A percentile compares a stretch with the other conserved stretches of the same genome.
Conservation (phyloP, 2,888 invertebrate species). For the Zygogramma bicolorata region DNA sequence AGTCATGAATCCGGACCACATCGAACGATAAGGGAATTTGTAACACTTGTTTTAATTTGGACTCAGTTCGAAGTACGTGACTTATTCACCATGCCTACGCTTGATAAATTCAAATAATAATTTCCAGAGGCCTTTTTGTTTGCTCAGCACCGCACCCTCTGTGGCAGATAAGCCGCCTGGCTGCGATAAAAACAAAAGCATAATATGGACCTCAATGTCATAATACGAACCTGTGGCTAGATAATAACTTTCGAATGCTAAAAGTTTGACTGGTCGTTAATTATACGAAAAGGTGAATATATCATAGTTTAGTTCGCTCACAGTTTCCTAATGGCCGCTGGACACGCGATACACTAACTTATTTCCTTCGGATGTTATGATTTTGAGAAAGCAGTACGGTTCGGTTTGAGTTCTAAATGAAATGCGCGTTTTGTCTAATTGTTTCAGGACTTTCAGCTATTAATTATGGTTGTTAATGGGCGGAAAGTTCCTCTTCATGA, state of each 20-base stretch:
- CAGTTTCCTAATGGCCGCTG: conserved; percentile 37
- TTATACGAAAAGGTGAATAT: conserved; percentile 42
- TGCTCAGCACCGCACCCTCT: not conserved
- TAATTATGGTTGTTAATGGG: conserved; percentile 22
- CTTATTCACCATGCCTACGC: not conserved
- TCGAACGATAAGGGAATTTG: not conserved
- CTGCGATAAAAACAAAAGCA: conserved; percentile 9
- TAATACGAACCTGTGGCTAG: conserved; percentile 32
- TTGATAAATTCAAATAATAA: conserved; percentile 2
- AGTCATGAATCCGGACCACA: too few relatives aligned
- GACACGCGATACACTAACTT: conserved; percentile 44
- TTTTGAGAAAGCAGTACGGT: conserved; percentile 29
- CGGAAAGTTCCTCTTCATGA: conserved; percentile 17
- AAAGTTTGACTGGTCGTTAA: conserved; percentile 42
- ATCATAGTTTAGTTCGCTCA: conserved; percentile 38
- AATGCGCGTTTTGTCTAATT: conserved; percentile 14
- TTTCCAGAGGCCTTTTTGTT: not conserved
- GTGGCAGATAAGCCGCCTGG: conserved; percentile 1
- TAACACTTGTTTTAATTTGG: not conserved
- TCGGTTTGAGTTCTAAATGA: conserved; percentile 9
- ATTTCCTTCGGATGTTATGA: conserved; percentile 44
- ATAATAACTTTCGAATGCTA: conserved; percentile 39
- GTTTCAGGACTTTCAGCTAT: conserved; percentile 16
- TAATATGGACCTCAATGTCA: not conserved
- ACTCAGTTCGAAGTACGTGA: not conserved